Conservation (phyloP, 2,113 vertebrate genomes). For the Peromyscus polionotus region DNA sequence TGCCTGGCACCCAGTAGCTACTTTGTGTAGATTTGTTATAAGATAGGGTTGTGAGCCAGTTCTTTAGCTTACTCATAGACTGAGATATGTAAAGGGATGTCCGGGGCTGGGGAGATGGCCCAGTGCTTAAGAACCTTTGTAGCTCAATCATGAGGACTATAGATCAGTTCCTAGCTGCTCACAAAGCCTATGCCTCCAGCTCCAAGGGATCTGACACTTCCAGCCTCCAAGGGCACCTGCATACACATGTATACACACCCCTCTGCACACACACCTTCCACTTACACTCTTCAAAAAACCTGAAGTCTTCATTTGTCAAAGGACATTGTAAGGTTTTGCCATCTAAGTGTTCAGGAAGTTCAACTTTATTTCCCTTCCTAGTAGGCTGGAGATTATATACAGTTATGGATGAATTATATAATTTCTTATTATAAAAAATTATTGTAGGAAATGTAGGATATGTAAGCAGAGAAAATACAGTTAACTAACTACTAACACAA, state of each 20-base stretch:
- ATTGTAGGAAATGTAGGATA: constrained; percentile 57
- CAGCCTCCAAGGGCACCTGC: too few relatives aligned
- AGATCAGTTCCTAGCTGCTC: background rate
- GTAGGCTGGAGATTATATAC: background rate
- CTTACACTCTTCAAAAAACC: background rate
- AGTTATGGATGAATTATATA: background rate
- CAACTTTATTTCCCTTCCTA: constrained; percentile 23
- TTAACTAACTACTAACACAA: constrained; percentile 48
- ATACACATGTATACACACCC: background rate
- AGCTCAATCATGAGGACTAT: background rate
- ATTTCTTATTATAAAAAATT: constrained; percentile 61
- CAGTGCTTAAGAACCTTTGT: background rate
- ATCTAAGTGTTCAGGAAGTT: constrained; percentile 12
- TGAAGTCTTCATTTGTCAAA: background rate
- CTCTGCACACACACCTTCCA: background rate
- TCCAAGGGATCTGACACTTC: background rate
- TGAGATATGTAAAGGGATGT: background rate
- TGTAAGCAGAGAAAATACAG: constrained; percentile 65
- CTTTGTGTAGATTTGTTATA: background rate
- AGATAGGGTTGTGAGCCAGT: background rate
- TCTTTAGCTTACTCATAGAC: background rate
- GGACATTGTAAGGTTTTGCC: background rate
- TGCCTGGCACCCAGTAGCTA: background rate
- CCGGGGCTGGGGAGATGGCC: too few relatives aligned
- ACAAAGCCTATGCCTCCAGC: background rate